These are phyloP conservation scores for Rhabdophis nuchalis DNA, from an alignment of 2,797 vertebrate genomes.

Conservation along the genomic window DNA sequence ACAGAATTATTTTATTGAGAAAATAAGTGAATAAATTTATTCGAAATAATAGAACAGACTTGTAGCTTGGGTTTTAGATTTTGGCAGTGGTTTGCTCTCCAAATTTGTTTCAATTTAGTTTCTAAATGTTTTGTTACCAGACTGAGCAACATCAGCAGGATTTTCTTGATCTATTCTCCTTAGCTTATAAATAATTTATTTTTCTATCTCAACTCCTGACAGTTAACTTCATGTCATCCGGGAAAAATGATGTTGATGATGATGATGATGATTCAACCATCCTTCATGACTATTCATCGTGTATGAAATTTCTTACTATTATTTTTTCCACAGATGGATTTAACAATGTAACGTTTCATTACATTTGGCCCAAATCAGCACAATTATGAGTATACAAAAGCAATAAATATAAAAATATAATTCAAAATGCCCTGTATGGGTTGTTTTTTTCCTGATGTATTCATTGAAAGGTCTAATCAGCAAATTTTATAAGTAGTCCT, in stretches of 20 bases:
- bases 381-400: background rate
- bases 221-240: background rate
- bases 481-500: background rate
- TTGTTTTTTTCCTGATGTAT: background rate
- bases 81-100: too few relatives aligned
- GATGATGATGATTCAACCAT: background rate
- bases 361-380: background rate
- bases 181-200: background rate
- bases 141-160: too few relatives aligned
- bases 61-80: too few relatives aligned
- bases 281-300: background rate
- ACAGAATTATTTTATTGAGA: background rate
- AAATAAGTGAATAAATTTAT: background rate
- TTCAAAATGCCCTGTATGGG: background rate
- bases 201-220: background rate
- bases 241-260: background rate
- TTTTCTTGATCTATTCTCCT: too few relatives aligned
- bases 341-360: background rate
- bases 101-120: too few relatives aligned
- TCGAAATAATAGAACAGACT: background rate
- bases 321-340: background rate
- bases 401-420: background rate
- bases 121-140: too few relatives aligned
- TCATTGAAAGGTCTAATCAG: background rate
- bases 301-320: background rate